Conservation (phyloP, 1,140 invertebrate species). For the Drosophila gunungcola region DNA sequence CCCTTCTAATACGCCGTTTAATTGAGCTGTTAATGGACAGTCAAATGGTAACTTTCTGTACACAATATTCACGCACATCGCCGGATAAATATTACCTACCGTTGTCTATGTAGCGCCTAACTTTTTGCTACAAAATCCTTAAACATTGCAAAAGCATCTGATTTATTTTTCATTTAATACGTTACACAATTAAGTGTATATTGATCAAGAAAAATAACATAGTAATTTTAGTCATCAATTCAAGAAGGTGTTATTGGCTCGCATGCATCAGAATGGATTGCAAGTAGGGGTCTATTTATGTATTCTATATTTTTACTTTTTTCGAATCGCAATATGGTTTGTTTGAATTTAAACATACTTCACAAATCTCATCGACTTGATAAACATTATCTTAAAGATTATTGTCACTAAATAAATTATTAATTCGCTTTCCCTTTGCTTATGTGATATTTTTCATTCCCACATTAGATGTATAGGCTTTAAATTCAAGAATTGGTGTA, state of each 20-base stretch:
- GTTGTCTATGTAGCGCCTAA: slow-evolving; percentile 27
- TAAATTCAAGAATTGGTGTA: slow-evolving; percentile 2
- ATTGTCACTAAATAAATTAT: slow-evolving; percentile 68
- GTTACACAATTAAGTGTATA: too few species aligned
- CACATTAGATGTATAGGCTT: slow-evolving; percentile 1
- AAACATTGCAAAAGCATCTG: too few species aligned
- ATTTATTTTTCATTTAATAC: too few species aligned
- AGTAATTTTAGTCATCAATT: too few species aligned
- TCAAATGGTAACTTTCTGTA: too few species aligned
- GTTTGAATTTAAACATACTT: slow-evolving; percentile 80
- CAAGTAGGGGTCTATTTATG: slow-evolving; percentile 63
- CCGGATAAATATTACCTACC: background rate
- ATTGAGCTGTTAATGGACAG: too few species aligned
- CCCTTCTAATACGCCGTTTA: too few species aligned
- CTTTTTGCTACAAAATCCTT: slow-evolving; percentile 36
- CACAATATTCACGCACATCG: too few species aligned
- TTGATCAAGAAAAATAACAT: too few species aligned
- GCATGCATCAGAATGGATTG: slow-evolving; percentile 68
- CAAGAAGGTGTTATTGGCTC: too few species aligned
- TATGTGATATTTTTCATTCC: slow-evolving; percentile 52
- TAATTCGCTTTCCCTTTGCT: slow-evolving; percentile 45
- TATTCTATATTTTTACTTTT: slow-evolving; percentile 64
- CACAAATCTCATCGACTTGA: slow-evolving; percentile 42
- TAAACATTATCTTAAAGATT: slow-evolving; percentile 50
- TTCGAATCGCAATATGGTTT: slow-evolving; percentile 64